Conservation (phyloP, 2,888 invertebrate genomes). For the Aspidiotus rigidus region DNA sequence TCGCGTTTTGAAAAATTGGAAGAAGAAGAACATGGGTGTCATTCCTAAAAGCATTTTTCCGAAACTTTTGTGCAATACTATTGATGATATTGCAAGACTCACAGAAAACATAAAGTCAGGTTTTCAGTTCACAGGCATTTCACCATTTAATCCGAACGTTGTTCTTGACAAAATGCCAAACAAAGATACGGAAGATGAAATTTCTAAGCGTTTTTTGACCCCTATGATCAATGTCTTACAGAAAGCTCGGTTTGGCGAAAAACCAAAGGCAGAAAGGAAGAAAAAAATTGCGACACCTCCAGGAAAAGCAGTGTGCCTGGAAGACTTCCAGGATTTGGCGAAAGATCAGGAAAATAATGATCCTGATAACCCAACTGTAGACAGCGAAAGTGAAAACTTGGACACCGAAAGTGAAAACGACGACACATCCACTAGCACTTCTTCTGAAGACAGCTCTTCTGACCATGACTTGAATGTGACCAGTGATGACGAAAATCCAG, state of each 20-base stretch:
- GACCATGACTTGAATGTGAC: neutral
- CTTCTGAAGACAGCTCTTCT: neutral
- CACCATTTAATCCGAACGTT: neutral
- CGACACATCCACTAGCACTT: neutral
- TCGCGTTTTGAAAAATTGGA: neutral
- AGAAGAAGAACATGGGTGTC: neutral
- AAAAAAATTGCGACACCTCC: neutral
- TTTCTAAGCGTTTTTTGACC: neutral
- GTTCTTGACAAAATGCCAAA: neutral
- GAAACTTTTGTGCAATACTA: neutral
- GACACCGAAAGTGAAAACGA: neutral
- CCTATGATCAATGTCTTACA: neutral
- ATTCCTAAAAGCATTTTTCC: neutral
- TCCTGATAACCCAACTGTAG: neutral
- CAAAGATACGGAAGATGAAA: neutral
- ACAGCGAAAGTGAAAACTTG: neutral
- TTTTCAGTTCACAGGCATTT: neutral
- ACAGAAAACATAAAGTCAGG: neutral
- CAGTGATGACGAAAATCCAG: neutral
- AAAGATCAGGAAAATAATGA: neutral
- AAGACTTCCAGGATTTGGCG: neutral
- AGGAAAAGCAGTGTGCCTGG: neutral
- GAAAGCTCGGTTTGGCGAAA: conserved; percentile 1
- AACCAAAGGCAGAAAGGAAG: neutral
- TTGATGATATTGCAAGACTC: too few species aligned